These are phyloP conservation scores for Pangasianodon gigas DNA, from an alignment of 2,113 vertebrate species.

Conservation along the genomic window DNA sequence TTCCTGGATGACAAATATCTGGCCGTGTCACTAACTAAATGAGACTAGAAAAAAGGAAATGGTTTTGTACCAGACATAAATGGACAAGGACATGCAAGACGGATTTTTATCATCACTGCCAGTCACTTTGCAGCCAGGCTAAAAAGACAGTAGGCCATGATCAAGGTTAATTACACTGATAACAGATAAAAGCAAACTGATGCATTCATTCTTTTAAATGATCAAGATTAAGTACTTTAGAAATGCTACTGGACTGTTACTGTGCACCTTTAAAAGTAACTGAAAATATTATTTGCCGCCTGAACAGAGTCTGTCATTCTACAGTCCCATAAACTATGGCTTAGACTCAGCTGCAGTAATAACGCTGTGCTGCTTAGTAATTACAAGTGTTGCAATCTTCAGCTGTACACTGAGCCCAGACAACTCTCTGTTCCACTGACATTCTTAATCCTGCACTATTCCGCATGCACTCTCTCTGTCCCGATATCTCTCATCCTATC, in stretches of 20 bases:
- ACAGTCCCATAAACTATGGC: not conserved
- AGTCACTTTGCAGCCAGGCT: not conserved
- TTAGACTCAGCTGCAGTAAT: conserved; percentile 29
- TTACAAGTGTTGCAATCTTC: conserved; percentile 19
- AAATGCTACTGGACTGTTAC: not conserved
- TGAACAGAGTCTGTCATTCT: not conserved
- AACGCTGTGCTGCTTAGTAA: conserved; percentile 19
- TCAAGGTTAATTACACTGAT: not conserved
- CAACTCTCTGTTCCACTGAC: conserved; percentile 1
- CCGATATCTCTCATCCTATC: not conserved
- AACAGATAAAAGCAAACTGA: not conserved
- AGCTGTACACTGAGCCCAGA: conserved; percentile 13
- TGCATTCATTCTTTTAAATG: not conserved
- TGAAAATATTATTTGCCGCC: not conserved
- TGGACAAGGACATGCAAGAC: conserved; percentile 4
- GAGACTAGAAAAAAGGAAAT: not conserved
- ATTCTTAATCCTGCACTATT: conserved; percentile 5
- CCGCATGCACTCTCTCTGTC: not conserved
- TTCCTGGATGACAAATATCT: not conserved
- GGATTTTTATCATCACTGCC: not conserved
- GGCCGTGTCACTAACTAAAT: not conserved
- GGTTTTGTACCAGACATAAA: conserved; percentile 18
- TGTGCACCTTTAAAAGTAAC: not conserved
- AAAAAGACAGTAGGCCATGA: conserved; percentile 1
- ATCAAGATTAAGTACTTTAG: not conserved